Base-by-base conservation (phyloP, 2,888 invertebrate genomes). In the Drosophila borealis region DNA sequence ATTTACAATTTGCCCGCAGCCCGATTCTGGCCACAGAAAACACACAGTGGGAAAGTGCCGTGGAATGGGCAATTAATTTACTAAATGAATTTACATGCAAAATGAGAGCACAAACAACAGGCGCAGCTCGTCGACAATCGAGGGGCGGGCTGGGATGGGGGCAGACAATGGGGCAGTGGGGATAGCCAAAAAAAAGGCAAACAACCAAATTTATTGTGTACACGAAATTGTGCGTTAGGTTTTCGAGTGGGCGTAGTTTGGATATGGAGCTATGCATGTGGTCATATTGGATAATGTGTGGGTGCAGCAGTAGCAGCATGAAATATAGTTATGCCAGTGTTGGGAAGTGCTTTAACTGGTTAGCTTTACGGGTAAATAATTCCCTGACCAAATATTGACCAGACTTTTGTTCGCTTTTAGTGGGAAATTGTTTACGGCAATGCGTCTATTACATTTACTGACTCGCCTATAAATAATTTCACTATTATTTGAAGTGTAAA, bases 81-180 rank as follows among this genome's bases (percentile, higher is more conserved):
- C 80, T 85, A 88, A 85, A 86, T 85, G 85, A 85, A 85, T 85
- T 85, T 88, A 88, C 88, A 85, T 88, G 81, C 88, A 55, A 85
- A 88, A 82, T 80, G 80, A 74, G 70, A 76, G 69, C 70, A 57
- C 68, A 79, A 83, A 80, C 78, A 78, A 71, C 67, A 48, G 46
- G 39, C 45, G 45, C 36, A 21, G 21, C 19, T 48, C 11, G 33
- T 5, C 14, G 14, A 5, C 17, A 13, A 13, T 4, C 10, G 11
- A 19, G 21, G 55, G 44, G 11, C 34, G 19, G 19, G 9, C 17
- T 34, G 25, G n/a, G 11, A 14, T 3, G 11, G 19, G 21, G 21
- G 29, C 17, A 48, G 42, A 63, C 62, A 64, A 61, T 37, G 48
- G 6, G 54, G 39, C 41, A 5, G 2, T 34, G 61, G 36, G 45